Percentiles rank a stretch among this genome's conserved stretches.
These are phyloP conservation scores for Ptychoptera contaminata DNA, from an alignment of 2,888 invertebrate genomes.

Conservation along the genomic window DNA sequence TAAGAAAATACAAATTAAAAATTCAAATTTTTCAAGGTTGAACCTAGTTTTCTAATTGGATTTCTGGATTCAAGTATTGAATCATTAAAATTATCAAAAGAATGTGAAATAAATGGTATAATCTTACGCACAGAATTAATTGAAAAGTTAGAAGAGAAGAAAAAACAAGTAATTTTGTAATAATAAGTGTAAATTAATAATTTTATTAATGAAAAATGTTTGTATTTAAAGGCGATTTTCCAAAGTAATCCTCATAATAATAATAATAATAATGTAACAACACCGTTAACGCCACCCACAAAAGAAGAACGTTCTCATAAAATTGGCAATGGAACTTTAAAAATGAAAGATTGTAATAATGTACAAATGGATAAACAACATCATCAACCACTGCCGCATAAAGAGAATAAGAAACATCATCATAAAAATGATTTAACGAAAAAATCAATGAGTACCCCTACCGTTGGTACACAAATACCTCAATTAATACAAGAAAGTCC, in stretches of 20 bases:
- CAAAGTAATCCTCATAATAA: not conserved
- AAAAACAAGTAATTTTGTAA: constrained; percentile 25
- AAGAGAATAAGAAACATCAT: not conserved
- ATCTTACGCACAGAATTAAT: constrained; percentile 41
- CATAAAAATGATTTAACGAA: constrained; percentile 23
- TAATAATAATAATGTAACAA: not conserved
- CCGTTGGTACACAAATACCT: constrained; percentile 21
- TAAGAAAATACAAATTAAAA: not conserved
- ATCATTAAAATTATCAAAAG: constrained; percentile 34
- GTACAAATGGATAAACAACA: too few species aligned
- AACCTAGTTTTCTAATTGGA: constrained; percentile 52
- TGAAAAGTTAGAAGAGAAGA: constrained; percentile 46
- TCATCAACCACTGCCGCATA: too few species aligned
- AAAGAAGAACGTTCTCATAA: constrained; percentile 3
- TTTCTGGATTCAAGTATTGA: constrained; percentile 56
- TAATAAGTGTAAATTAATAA: too few species aligned
- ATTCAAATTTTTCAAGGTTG: constrained; percentile 34
- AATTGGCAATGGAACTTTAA: constrained; percentile 7
- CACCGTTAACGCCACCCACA: not conserved
- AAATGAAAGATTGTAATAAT: constrained; percentile 1
- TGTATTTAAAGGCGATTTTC: not conserved
- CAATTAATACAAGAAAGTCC: constrained; percentile 26
- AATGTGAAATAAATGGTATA: constrained; percentile 29
- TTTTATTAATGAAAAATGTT: constrained; percentile 5
- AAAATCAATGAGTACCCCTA: constrained; percentile 30